Conservation (phyloP, 2,888 invertebrate species). For the Tipula vernalis region DNA sequence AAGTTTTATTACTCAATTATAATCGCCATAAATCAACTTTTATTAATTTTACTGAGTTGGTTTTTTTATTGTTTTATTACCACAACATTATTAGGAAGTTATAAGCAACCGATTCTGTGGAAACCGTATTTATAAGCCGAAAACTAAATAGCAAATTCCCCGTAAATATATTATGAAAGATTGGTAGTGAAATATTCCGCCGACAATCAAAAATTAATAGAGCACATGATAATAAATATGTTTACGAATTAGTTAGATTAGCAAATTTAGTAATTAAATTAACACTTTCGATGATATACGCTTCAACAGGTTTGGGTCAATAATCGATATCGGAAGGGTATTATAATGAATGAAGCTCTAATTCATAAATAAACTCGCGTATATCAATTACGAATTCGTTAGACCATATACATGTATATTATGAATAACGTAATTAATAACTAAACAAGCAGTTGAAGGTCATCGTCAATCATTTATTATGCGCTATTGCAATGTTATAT, state of each 20-base stretch:
- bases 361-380: not conserved
- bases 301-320: not conserved
- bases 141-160: no score
- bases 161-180: not conserved
- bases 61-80: no score
- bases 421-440: not conserved
- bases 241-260: not conserved
- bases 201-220: not conserved
- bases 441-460: not conserved
- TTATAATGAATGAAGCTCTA: not conserved
- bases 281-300: not conserved
- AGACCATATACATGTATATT: not conserved
- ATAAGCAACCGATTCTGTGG: no score
- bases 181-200: not conserved
- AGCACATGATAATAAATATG: not conserved
- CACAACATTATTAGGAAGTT: no score
- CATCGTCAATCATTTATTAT: not conserved
- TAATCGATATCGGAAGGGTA: not conserved
- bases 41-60: no score
- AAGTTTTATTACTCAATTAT: no score
- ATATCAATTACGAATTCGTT: not conserved
- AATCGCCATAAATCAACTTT: no score
- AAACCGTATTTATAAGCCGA: no score
- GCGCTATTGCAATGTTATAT: not conserved
- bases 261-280: not conserved